phyloP scores from a whole-genome alignment of 2,797 vertebrate genomes.

The Peromyscus eremicus region DNA sequence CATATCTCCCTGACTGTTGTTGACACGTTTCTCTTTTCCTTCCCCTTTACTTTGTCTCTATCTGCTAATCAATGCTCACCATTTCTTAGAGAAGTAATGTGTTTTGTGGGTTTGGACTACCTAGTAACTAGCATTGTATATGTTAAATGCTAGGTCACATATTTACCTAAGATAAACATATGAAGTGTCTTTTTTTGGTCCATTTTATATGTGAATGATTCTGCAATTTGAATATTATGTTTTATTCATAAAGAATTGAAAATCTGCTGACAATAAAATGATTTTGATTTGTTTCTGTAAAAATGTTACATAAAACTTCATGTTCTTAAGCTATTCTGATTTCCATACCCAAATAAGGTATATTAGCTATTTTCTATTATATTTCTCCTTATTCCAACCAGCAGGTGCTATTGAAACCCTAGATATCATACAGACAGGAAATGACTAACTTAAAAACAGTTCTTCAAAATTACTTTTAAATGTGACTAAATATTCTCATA shows the following conservation, averaged over 20 bases:
- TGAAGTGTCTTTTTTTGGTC: neutral
- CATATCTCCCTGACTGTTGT: neutral
- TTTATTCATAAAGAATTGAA: neutral
- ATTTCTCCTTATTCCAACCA: neutral
- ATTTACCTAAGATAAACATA: neutral
- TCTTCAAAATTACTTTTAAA: neutral
- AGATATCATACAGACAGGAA: neutral
- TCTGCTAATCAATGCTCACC: neutral
- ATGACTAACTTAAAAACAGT: neutral
- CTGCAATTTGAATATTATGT: neutral
- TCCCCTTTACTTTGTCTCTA: neutral
- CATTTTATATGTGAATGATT: constrained; percentile 16
- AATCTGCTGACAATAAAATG: neutral
- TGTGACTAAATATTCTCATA: neutral
- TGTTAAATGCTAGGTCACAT: neutral
- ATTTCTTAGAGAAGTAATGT: neutral
- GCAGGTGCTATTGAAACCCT: neutral
- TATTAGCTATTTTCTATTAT: neutral
- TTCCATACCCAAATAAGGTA: neutral
- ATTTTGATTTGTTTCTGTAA: neutral
- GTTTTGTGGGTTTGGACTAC: neutral
- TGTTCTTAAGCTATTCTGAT: neutral
- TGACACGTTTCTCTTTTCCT: neutral
- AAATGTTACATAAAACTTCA: neutral
- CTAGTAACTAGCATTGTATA: neutral